Base-by-base conservation (phyloP, 2,113 vertebrate species). In the Notarius quadriscutis region DNA sequence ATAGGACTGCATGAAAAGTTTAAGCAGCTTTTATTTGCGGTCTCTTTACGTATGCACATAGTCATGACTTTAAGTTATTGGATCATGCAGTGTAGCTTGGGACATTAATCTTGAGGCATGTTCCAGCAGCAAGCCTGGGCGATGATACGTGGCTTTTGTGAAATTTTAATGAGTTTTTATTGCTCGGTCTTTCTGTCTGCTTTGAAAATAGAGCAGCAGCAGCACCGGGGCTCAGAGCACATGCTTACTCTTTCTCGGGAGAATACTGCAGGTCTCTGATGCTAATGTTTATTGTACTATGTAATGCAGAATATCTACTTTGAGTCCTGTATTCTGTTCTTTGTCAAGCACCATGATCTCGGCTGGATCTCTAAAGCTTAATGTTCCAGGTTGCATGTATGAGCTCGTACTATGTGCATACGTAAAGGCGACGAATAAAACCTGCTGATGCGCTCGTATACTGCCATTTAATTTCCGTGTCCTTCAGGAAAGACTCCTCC, bases 231-330 rank as follows among this genome's bases (percentile, higher is more conserved):
- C 50, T 30, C 80, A 63, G 58, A 34, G 22, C 18, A 60, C 17
- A 60, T 81, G 11, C 80, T 81, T 81, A 81, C 57, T 81, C 41
- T 55, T 30, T 58, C 25, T 81, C 7, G 48, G 57, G 53, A 81
- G 55, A 58, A 62, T 41, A 9, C 57, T 81, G 57, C 55, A 81
- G 78, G 10, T 51, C 48, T 22, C 9, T 50, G 20, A 74, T 12
- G 72, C 48, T 75, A 75, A 25, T 75, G 72, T 51, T 22, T 74
- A 22, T 50, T 74, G 41, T 74, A 34, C 71, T 71, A 2, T 50
- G 41, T 48, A 50, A 75, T 75, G 72, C 48, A 48, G 55, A 48
- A 48, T n/a, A 22, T 58, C 5, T 50, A 10, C 20, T 34, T 34
- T 62, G 55, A 57, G 25, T 81, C 55, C 27, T 10, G 27, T 4